Evolutionary conservation across 2,888 invertebrate species (phyloP).

Genomic region (Diadromus collaris): DNA sequence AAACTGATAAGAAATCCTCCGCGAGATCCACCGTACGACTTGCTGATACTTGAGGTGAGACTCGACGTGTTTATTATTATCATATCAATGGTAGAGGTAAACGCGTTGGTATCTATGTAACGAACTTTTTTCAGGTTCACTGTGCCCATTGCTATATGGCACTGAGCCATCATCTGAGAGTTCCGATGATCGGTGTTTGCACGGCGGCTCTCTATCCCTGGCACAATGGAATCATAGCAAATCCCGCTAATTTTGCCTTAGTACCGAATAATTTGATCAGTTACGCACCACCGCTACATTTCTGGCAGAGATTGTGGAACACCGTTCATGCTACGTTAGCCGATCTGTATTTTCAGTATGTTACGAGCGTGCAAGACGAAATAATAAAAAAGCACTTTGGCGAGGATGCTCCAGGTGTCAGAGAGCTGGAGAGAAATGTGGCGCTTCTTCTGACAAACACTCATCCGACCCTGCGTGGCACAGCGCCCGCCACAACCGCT

Average conservation of each 20-base stretch:
- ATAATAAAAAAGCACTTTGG: slow-evolving; percentile 68
- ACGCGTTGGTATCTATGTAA: not conserved
- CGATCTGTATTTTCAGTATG: slow-evolving; percentile 60
- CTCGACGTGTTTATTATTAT: not conserved
- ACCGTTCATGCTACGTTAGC: slow-evolving; percentile 28
- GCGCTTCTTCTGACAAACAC: slow-evolving; percentile 81
- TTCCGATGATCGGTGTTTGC: slow-evolving; percentile 68
- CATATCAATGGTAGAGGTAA: not conserved
- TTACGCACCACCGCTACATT: slow-evolving; percentile 57
- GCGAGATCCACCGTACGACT: slow-evolving; percentile 73
- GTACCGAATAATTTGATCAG: slow-evolving; percentile 60
- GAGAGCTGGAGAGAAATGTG: slow-evolving; percentile 79
- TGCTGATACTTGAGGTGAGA: slow-evolving; percentile 70
- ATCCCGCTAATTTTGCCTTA: slow-evolving; percentile 70
- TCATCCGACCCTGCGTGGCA: slow-evolving; percentile 80
- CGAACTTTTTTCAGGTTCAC: slow-evolving; percentile 61
- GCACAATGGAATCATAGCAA: slow-evolving; percentile 64
- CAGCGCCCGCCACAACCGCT: slow-evolving; percentile 79
- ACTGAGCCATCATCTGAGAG: slow-evolving; percentile 66
- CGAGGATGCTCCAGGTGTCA: slow-evolving; percentile 75
- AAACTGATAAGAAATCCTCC: slow-evolving; percentile 69
- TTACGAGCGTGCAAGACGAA: slow-evolving; percentile 64
- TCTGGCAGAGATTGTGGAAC: slow-evolving; percentile 69
- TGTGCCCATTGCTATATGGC: slow-evolving; percentile 68
- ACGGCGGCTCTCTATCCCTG: slow-evolving; percentile 68